phyloP scores from a whole-genome alignment of 2,888 invertebrate species.

The Volucella zonaria region DNA sequence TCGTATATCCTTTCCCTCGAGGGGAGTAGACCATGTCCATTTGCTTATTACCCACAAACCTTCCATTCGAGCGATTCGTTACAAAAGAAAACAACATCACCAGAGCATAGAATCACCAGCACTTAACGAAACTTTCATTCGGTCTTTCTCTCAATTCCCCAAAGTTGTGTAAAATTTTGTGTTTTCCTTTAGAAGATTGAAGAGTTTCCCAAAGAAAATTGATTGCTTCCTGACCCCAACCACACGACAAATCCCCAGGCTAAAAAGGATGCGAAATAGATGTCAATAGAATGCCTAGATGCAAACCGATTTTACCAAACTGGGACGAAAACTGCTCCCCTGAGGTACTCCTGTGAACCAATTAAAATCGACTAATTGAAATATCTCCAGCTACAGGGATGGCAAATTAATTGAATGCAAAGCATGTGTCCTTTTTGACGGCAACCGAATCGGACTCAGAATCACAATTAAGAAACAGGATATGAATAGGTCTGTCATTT shows the following conservation, averaged over 20 bases:
- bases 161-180: slow-evolving; percentile 45
- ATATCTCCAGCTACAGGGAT: slow-evolving; percentile 14
- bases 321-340: neutral
- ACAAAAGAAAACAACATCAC: slow-evolving; percentile 5
- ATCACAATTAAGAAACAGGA: neutral
- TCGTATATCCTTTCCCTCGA: neutral
- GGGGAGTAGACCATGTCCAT: slow-evolving; percentile 13
- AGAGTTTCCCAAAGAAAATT: slow-evolving; percentile 52
- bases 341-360: slow-evolving; percentile 1
- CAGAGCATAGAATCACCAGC: slow-evolving; percentile 2
- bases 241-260: neutral
- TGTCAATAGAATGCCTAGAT: slow-evolving; percentile 9
- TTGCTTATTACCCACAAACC: slow-evolving; percentile 27
- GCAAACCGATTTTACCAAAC: slow-evolving; percentile 9
- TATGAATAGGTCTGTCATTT: neutral
- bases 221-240: slow-evolving; percentile 49
- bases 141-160: slow-evolving; percentile 48
- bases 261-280: slow-evolving; percentile 1
- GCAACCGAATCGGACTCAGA: neutral
- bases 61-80: neutral
- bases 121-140: slow-evolving; percentile 32
- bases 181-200: slow-evolving; percentile 7
- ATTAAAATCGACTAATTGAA: slow-evolving; percentile 48
- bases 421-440: neutral
- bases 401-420: slow-evolving; percentile 33